These are phyloP conservation scores for Drosophila ananassae DNA, from an alignment of 1,140 invertebrate species.

Conservation along the genomic window DNA sequence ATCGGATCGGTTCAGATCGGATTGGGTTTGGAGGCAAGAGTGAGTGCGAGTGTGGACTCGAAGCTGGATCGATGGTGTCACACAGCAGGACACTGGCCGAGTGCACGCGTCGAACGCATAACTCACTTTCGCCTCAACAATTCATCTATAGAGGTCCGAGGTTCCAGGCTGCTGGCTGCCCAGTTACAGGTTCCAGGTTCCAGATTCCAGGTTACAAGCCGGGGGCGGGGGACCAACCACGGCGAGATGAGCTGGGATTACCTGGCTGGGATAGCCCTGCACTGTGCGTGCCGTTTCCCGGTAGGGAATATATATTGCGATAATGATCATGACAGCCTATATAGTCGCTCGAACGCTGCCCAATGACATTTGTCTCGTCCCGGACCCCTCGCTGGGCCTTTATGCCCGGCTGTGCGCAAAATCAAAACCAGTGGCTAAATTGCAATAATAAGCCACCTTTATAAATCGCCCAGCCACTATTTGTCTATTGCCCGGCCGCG, in stretches of 20 bases:
- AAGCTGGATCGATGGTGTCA: slow-evolving; percentile 12
- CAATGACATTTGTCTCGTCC: slow-evolving; percentile 79
- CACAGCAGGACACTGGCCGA: slow-evolving; percentile 72
- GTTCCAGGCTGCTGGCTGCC: neutral
- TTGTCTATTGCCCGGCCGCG: slow-evolving; percentile 62
- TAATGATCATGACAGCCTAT: slow-evolving; percentile 84
- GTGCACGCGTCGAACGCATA: slow-evolving; percentile 57
- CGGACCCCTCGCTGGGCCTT: slow-evolving; percentile 59
- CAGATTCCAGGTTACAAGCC: neutral
- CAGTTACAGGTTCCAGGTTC: neutral
- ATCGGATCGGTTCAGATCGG: neutral
- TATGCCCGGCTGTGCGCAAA: slow-evolving; percentile 59
- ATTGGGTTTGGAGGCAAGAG: neutral
- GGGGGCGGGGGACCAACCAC: slow-evolving; percentile 44
- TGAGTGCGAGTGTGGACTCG: neutral
- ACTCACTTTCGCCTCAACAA: slow-evolving; percentile 57
- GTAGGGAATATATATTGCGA: slow-evolving; percentile 77
- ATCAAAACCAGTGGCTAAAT: slow-evolving; percentile 84
- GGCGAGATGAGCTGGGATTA: slow-evolving; percentile 54
- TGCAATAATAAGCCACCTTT: slow-evolving; percentile 84
- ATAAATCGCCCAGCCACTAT: slow-evolving; percentile 69
- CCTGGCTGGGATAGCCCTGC: slow-evolving; percentile 4
- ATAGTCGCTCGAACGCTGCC: slow-evolving; percentile 82
- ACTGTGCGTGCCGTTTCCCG: slow-evolving; percentile 49
- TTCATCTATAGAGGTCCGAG: slow-evolving; percentile 34